Evolutionary conservation across 2,888 invertebrate genomes (phyloP).

Genomic region (Willowsia nigromaculata): DNA sequence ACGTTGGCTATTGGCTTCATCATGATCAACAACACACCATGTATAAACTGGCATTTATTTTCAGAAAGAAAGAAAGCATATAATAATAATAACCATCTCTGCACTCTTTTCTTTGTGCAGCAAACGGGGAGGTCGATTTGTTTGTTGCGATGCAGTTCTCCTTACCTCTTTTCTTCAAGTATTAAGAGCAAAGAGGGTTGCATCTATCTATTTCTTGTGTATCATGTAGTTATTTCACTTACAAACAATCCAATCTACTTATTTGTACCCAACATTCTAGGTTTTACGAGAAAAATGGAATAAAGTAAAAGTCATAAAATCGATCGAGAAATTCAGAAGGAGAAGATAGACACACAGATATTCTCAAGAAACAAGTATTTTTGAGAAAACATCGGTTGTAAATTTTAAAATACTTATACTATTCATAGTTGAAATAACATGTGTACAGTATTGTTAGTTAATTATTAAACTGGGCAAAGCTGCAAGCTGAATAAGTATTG

Average conservation of each 20-base stretch:
- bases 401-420: too few relatives aligned
- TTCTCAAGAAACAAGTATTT: too few relatives aligned
- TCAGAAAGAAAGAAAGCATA: conserved; percentile 2
- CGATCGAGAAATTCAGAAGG: not conserved
- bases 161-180: conserved; percentile 20
- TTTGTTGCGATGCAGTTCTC: conserved; percentile 27
- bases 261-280: not conserved
- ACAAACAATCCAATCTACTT: conserved; percentile 48
- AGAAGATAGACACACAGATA: not conserved
- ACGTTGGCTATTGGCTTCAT: conserved; percentile 39
- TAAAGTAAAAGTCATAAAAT: not conserved
- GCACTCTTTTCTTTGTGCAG: not conserved
- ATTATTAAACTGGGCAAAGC: too few relatives aligned
- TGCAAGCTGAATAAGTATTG: too few relatives aligned
- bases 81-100: conserved; percentile 45
- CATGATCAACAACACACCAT: conserved; percentile 34
- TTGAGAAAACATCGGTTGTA: too few relatives aligned
- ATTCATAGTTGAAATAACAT: too few relatives aligned
- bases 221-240: conserved; percentile 29
- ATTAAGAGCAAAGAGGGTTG: conserved; percentile 7
- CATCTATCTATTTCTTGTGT: not conserved
- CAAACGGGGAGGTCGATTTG: not conserved
- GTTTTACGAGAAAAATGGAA: not conserved
- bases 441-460: too few relatives aligned
- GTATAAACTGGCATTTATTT: not conserved